phyloP scores from a whole-genome alignment of 2,888 invertebrate genomes.

The Autographa pulchrina region DNA sequence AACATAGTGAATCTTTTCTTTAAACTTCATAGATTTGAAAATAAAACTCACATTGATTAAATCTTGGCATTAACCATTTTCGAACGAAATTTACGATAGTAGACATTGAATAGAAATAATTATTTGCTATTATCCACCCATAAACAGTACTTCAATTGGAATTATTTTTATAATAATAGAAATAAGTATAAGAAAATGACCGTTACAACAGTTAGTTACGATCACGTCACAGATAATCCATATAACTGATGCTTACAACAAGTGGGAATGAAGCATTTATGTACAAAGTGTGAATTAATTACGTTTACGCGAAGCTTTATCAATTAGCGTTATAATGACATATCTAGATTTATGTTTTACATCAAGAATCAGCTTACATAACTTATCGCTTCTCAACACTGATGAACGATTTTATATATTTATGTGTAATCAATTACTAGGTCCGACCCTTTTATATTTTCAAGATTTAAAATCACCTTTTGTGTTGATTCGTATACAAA shows the following conservation, averaged over 20 bases:
- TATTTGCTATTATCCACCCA: neutral
- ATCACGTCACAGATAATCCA: constrained; percentile 21
- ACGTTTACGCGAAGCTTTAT: constrained; percentile 19
- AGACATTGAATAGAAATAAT: neutral
- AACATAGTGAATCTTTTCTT: neutral
- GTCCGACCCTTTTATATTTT: neutral
- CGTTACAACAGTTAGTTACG: neutral
- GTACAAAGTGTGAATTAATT: constrained; percentile 27
- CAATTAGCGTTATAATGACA: neutral
- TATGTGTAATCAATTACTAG: neutral
- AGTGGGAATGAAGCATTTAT: constrained; percentile 47
- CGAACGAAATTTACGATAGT: neutral
- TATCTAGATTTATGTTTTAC: neutral
- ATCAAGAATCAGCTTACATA: too few relatives aligned
- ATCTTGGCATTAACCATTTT: neutral
- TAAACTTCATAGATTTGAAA: neutral
- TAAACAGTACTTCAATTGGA: constrained; percentile 27
- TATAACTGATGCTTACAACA: constrained; percentile 34
- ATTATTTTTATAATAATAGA: constrained; percentile 29
- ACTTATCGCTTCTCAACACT: too few relatives aligned
- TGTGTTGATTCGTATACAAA: neutral
- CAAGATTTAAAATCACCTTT: neutral
- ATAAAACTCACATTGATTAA: neutral
- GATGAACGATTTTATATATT: too few relatives aligned
- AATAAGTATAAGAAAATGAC: constrained; percentile 10